Conservation (phyloP, 2,888 invertebrate species). For the Drosophila ezoana region DNA sequence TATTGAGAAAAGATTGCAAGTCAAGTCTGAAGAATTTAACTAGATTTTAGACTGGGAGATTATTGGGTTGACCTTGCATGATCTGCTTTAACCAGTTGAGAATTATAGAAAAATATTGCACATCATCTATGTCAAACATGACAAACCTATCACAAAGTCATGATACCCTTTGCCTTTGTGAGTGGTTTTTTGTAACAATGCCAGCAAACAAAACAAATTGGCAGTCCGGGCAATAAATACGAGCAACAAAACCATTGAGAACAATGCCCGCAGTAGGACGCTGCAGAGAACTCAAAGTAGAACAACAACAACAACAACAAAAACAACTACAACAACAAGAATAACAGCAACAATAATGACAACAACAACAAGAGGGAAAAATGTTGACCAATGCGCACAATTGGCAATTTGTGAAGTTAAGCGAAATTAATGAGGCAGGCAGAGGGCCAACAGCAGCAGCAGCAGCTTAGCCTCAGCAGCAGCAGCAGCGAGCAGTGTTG, state of each 20-base stretch:
- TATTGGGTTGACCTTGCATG: too few relatives aligned
- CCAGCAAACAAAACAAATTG: slow-evolving; percentile 73
- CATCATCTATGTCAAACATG: too few relatives aligned
- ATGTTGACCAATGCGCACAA: slow-evolving; percentile 79
- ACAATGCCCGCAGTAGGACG: slow-evolving; percentile 48
- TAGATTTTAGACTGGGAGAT: too few relatives aligned
- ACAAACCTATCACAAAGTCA: neutral
- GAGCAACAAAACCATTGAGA: slow-evolving; percentile 66
- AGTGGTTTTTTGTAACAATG: slow-evolving; percentile 51
- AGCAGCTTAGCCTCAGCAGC: slow-evolving; percentile 17
- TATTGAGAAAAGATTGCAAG: too few relatives aligned
- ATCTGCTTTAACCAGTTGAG: neutral
- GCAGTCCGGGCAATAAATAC: slow-evolving; percentile 75
- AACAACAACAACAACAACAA: slow-evolving; percentile 13
- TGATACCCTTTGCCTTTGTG: neutral
- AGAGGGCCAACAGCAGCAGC: slow-evolving; percentile 15
- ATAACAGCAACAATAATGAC: slow-evolving; percentile 32
- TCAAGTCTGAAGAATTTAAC: too few relatives aligned
- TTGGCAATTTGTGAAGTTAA: slow-evolving; percentile 82
- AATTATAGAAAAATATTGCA: neutral
- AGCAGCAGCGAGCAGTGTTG: slow-evolving; percentile 29
- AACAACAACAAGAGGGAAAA: slow-evolving; percentile 35
- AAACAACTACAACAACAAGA: slow-evolving; percentile 19
- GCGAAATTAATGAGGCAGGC: slow-evolving; percentile 77
- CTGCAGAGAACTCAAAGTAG: slow-evolving; percentile 19